Evolutionary conservation across 2,797 vertebrate genomes (phyloP).

Genomic region (Syngnathus acus): DNA sequence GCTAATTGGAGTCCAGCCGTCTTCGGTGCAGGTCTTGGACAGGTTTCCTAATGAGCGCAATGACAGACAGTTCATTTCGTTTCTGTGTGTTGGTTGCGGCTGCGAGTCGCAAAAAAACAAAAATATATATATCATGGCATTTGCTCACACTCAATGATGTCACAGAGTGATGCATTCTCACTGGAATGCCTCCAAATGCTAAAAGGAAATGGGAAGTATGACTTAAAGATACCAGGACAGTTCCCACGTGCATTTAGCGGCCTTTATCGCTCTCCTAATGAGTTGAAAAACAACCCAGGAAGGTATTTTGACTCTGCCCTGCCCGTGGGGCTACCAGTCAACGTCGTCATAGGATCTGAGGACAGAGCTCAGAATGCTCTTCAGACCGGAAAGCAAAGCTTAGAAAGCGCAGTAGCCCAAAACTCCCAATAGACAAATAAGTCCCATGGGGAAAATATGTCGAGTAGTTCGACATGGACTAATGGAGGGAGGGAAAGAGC

Average conservation of each 20-base stretch:
- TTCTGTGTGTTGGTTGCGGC: not conserved
- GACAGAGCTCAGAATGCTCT: not conserved
- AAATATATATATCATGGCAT: not conserved
- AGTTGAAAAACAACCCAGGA: conserved; percentile 11
- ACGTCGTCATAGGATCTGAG: conserved; percentile 3
- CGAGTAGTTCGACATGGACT: conserved; percentile 7
- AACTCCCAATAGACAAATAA: not conserved
- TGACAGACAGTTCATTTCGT: not conserved
- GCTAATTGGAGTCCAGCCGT: conserved; percentile 77
- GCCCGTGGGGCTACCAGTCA: conserved; percentile 23
- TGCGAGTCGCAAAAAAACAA: not conserved
- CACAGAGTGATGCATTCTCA: conserved; percentile 26
- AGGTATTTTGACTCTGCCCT: conserved; percentile 27
- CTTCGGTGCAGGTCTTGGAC: conserved; percentile 77
- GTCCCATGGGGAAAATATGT: not conserved
- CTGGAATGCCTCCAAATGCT: conserved; percentile 34
- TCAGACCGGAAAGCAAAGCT: not conserved
- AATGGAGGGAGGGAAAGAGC: not conserved
- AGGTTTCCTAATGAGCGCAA: conserved; percentile 75
- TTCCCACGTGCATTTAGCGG: conserved; percentile 36
- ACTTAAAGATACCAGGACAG: conserved; percentile 23
- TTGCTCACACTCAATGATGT: conserved; percentile 26
- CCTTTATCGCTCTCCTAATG: conserved; percentile 37
- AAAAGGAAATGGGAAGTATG: conserved; percentile 37
- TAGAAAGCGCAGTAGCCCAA: not conserved